Evolutionary conservation across 2,797 vertebrate species (phyloP), one percentile per base, ranked within the genome.

Genomic region (Liasis olivaceus): DNA sequence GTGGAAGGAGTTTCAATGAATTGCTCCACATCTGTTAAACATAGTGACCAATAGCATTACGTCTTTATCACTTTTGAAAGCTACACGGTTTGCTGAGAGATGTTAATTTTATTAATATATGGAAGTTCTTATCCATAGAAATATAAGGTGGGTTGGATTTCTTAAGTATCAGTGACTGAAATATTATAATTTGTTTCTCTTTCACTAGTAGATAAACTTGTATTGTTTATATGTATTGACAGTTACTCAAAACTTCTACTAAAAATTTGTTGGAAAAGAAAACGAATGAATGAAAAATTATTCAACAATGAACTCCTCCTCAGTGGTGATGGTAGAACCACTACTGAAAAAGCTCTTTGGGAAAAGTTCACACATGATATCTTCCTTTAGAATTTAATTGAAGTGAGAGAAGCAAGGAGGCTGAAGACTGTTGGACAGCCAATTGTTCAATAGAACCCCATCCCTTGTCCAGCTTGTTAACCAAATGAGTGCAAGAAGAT

Each of bases 201-300:
- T 5, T 13, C 60, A 62, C 66, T 63, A 59, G 59, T 93, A 92
- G 92, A 90, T 94, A 93, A 93, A 47, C 31, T 91, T 94, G 87
- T 85, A 87, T 59, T 26, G 95, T 2, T 91, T 93, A 3, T 63
- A 36, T 2, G 85, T 90, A n/a, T 15, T 95, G 89, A 26, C 54
- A 66, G 56, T 72, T 94, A 87, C 84, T 89, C 56, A 86, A 81
- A 77, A 42, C 17, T 42, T 31, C 31, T 31, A 77, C 36, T 31
- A 42, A 42, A 77, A 22, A 42, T 77, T 42, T 77, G 72, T 77
- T 17, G 36, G 36, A 42, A 42, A 77, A 77, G 36, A 9, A 77
- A 77, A 3, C 42, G 42, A 77, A 42, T 22, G 17, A 31, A 77
- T 77, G 31, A 77, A 77, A 77, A 77, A 42, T 42, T 77, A 31